These are phyloP conservation scores for Tenthredo mesomela DNA, from an alignment of 2,888 invertebrate species.

Conservation along the genomic window DNA sequence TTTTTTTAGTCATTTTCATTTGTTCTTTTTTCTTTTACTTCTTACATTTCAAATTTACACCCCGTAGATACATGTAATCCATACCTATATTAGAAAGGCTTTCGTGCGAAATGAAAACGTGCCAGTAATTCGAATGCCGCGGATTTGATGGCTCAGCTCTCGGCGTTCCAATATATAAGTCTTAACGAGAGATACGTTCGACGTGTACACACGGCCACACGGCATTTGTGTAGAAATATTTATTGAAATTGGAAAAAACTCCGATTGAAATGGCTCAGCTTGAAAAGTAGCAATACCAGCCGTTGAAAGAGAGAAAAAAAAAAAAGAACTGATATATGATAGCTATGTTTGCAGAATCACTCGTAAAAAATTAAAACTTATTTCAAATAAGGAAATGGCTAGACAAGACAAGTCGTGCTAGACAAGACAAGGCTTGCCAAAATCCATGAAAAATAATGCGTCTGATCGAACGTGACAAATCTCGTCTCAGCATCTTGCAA, in stretches of 20 bases:
- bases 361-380: background rate
- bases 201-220: background rate
- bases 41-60: constrained; percentile 1
- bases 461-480: background rate
- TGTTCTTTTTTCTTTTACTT: background rate
- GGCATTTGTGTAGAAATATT: constrained; percentile 33
- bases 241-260: constrained; percentile 30
- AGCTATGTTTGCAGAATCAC: background rate
- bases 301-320: background rate
- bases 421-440: background rate
- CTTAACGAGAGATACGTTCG: constrained; percentile 34
- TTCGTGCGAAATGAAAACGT: constrained; percentile 40
- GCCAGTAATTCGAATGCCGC: constrained; percentile 31
- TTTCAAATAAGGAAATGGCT: background rate
- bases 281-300: background rate
- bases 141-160: constrained; percentile 40
- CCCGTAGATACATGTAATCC: constrained; percentile 23
- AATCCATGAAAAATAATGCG: constrained; percentile 3
- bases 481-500: background rate
- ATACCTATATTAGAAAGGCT: constrained; percentile 22
- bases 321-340: background rate
- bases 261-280: background rate
- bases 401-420: background rate
- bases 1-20: background rate
- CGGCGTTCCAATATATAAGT: constrained; percentile 38